These are phyloP conservation scores for Synergus gifuensis DNA, from an alignment of 2,888 invertebrate species.

Conservation along the genomic window DNA sequence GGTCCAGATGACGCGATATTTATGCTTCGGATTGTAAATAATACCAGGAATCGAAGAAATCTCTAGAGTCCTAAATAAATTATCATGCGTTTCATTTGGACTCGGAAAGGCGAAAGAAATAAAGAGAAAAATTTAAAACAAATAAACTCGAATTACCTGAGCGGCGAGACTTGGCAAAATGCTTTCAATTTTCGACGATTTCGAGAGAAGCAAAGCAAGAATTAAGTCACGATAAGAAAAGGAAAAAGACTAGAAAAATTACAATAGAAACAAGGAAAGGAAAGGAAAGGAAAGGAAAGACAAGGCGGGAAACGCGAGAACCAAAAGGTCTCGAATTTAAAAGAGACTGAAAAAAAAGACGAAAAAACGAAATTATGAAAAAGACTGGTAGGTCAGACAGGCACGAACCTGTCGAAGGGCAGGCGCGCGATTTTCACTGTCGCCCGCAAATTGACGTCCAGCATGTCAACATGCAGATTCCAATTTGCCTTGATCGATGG, in stretches of 20 bases:
- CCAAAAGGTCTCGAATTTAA: not conserved
- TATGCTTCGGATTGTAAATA: not conserved
- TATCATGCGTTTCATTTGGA: not conserved
- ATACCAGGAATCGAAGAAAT: not conserved
- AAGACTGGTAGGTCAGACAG: not conserved
- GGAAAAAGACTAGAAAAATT: not conserved
- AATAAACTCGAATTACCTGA: not conserved
- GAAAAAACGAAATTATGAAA: not conserved
- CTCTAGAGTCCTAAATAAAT: not conserved
- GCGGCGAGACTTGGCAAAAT: not conserved
- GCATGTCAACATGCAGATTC: conserved; percentile 22
- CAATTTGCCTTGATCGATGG: not conserved
- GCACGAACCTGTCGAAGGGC: conserved; percentile 63
- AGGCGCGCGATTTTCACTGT: conserved; percentile 70
- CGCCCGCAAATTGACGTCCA: conserved; percentile 64
- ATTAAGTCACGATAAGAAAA: not conserved
- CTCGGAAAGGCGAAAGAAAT: not conserved
- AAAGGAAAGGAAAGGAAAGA: not conserved
- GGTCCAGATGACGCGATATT: not conserved
- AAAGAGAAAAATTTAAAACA: not conserved
- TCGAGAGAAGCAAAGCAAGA: not conserved
- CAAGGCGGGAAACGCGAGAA: not conserved
- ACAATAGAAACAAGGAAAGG: not conserved
- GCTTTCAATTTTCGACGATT: not conserved
- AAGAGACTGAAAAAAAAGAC: not conserved